Evolutionary conservation across 2,888 invertebrate genomes (phyloP), one percentile per base, ranked within the genome.

Genomic region (Saturnia pavonia): DNA sequence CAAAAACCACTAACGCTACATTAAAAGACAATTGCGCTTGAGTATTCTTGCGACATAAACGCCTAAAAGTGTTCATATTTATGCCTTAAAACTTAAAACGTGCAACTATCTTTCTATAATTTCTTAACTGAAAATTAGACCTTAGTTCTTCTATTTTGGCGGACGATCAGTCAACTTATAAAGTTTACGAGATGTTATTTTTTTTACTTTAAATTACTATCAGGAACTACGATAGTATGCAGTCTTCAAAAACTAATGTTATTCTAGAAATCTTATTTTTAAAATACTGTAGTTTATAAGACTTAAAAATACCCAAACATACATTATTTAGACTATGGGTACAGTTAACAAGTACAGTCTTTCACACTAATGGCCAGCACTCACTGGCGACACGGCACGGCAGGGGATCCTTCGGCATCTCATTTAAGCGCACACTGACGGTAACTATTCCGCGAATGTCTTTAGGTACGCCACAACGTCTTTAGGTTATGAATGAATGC

Each of bases 251-350:
- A 65, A 40, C 40, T 65, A 65, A 12, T 40, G 65, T 40, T 40
- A 65, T 40, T 40, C 65, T 65, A 65, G 40, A 40, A 65, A 65
- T 65, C 65, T 40, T 65, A 65, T 40, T 40, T 65, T 16, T 65
- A 65, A 65, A 65, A 65, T 65, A 65, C 65, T 65, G 57, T 60
- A 40, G 65, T 2, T 34, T n/a, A 7, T 25, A 65, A 14, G 2
- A 65, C 65, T 40, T 11, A 40, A n/a, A 65, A 63, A 63, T 65
- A 19, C 11, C 16, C 16, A 60, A 9, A 27, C 14, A 25, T 57
- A 57, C 11, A 25, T 57, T 54, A 54, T 22, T 54, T 57, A 60
- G 12, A 27, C 27, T 27, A 60, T 14, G 57, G 12, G 16, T 60
- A 27, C 14, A 60, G 27, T 14, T 60, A 25, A 14, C 6, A 19